A percentile compares a stretch with the other conserved stretches of the same genome.
Conservation (phyloP, 2,797 vertebrate species). For the Melanotaenia maccullochi region DNA sequence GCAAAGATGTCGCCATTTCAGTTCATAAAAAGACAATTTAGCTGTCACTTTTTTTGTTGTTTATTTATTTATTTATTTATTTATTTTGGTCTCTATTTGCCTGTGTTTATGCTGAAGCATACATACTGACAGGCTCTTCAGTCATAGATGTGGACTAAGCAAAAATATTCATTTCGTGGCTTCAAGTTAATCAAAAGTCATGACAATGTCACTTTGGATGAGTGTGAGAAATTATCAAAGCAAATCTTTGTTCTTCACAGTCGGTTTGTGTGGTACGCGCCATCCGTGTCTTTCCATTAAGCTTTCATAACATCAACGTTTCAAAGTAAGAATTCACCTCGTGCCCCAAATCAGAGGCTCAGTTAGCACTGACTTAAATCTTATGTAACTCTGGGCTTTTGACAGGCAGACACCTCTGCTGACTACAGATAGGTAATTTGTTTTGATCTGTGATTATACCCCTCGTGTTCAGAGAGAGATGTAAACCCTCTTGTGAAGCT, state of each 20-base stretch:
- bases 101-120: neutral
- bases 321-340: constrained; percentile 77
- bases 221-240: constrained; percentile 62
- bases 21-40: constrained; percentile 36
- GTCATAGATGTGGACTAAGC: neutral
- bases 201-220: constrained; percentile 53
- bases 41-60: neutral
- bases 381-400: constrained; percentile 84
- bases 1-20: constrained; percentile 36
- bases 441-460: constrained; percentile 88
- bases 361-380: constrained; percentile 81
- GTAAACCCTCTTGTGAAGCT: constrained; percentile 86
- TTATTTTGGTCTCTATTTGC: neutral
- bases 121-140: neutral
- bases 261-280: constrained; percentile 62
- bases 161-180: constrained; percentile 12
- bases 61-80: neutral
- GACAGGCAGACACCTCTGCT: constrained; percentile 80
- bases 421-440: constrained; percentile 86
- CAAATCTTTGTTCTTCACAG: constrained; percentile 56
- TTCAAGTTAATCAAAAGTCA: constrained; percentile 58
- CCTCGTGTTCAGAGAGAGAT: constrained; percentile 83
- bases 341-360: constrained; percentile 76
- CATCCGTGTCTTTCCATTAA: constrained; percentile 33
- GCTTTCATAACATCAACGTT: constrained; percentile 53